Base-by-base conservation (phyloP, 2,888 invertebrate genomes). In the Selenia dentaria region DNA sequence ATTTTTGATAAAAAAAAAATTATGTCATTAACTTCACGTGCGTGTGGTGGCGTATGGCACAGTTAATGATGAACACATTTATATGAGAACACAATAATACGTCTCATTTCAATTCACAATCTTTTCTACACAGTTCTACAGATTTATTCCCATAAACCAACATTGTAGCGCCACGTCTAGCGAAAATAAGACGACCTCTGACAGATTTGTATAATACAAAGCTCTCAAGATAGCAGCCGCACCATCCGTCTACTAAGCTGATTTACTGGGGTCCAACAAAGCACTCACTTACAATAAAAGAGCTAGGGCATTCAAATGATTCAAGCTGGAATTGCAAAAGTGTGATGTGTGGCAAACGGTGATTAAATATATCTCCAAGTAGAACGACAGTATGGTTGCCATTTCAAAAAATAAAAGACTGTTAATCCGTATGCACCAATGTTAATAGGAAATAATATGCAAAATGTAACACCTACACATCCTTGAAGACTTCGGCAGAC, bases 201-300 rank as follows among this genome's bases (percentile, higher is more conserved):
- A 76, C 76, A 74, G 69, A 79, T 77, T 77, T 67, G 68, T 72
- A 67, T 68, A 73, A 77, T 69, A 74, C 74, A 75, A 79, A 70
- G 67, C 68, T 64, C 57, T 55, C 61, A 63, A 78, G 84, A 84
- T 83, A 81, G 71, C 70, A 69, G 61, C 67, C 63, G 68, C 64
- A 62, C 79, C 80, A 79, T 83, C 82, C 79, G 78, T 79, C 79
- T 63, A 52, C 71, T 84, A 83, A 87, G 87, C 86, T 87, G 88
- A 88, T 89, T 89, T 88, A 89, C 81, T 62, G 76, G 51, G 66
- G 70, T 66, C 75, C 78, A 70, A 83, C 81, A 79, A 80, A 79
- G 74, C 64, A 70, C 61, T 45, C 60, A 56, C 67, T 72, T 65
- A 77, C 77, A 75, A 79, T 82, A 83, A 83, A 79, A 82, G 84